phyloP scores from a whole-genome alignment of 2,797 vertebrate species.

The Scarus forsteni region DNA sequence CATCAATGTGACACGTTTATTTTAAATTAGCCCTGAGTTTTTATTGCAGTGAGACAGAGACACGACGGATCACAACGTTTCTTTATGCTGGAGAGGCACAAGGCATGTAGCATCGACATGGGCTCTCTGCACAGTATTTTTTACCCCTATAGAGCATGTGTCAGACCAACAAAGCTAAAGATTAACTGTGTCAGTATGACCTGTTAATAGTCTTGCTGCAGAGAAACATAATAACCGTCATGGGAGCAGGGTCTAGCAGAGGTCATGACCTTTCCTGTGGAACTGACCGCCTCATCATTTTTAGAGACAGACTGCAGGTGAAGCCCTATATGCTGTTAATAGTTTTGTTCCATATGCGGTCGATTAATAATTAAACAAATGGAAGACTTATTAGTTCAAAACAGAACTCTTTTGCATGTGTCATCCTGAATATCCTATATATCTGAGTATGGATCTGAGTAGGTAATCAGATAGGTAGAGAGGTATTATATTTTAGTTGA shows the following conservation, averaged over 20 bases:
- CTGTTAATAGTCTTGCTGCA: slow-evolving; percentile 48
- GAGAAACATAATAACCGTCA: slow-evolving; percentile 37
- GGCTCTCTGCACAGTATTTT: slow-evolving; percentile 1
- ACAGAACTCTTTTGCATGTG: too few relatives aligned
- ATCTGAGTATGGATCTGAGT: too few relatives aligned
- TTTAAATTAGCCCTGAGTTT: too few relatives aligned
- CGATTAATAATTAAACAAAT: slow-evolving; percentile 15
- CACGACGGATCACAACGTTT: slow-evolving; percentile 9
- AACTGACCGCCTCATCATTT: slow-evolving; percentile 42
- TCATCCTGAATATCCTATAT: too few relatives aligned
- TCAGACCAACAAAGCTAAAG: slow-evolving; percentile 24
- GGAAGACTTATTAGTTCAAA: too few relatives aligned
- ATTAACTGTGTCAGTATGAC: slow-evolving; percentile 44
- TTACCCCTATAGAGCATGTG: slow-evolving; percentile 14
- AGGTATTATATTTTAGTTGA: too few relatives aligned
- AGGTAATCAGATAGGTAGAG: too few relatives aligned
- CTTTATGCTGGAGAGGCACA: neutral
- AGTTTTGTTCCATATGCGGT: slow-evolving; percentile 5
- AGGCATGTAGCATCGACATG: slow-evolving; percentile 4
- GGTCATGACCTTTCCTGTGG: slow-evolving; percentile 32
- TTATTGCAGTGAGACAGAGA: too few relatives aligned
- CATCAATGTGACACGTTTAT: too few relatives aligned
- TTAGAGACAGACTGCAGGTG: slow-evolving; percentile 22
- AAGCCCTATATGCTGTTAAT: slow-evolving; percentile 1
- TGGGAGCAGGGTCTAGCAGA: slow-evolving; percentile 36